Evolutionary conservation across 2,888 invertebrate genomes (phyloP).

Genomic region (Tipula lateralis): DNA sequence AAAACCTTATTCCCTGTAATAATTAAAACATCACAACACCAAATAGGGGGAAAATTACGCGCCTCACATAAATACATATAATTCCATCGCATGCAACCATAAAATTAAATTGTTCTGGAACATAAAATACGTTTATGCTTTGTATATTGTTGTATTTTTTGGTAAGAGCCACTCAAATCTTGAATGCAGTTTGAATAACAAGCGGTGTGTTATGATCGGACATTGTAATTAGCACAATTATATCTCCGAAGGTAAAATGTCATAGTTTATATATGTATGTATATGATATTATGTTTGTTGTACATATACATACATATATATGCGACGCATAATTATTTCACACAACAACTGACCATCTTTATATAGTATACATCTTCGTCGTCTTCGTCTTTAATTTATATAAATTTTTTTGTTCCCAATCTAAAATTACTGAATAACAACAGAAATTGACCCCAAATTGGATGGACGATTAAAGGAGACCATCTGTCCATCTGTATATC

Average conservation of each 20-base stretch:
- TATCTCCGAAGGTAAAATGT: not conserved
- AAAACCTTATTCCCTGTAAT: not conserved
- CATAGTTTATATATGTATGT: not conserved
- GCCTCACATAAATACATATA: not conserved
- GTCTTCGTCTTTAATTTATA: not conserved
- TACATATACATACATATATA: no score
- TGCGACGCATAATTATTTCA: not conserved
- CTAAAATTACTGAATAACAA: not conserved
- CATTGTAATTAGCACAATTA: slow-evolving; percentile 7
- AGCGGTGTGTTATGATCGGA: not conserved
- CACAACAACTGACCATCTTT: not conserved
- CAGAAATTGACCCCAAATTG: not conserved
- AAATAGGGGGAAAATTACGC: not conserved
- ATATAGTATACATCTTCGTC: not conserved
- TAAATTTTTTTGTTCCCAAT: not conserved
- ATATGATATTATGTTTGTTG: not conserved
- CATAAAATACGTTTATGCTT: not conserved
- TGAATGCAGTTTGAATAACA: not conserved
- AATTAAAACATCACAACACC: slow-evolving; percentile 14
- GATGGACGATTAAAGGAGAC: not conserved
- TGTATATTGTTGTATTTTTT: not conserved
- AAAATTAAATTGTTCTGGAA: slow-evolving; percentile 11
- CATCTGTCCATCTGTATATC: not conserved
- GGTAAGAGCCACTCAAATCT: not conserved
- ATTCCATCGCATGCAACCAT: not conserved